These are phyloP conservation scores for Drosophila bocqueti DNA, from an alignment of 1,140 invertebrate species.

Conservation along the genomic window DNA sequence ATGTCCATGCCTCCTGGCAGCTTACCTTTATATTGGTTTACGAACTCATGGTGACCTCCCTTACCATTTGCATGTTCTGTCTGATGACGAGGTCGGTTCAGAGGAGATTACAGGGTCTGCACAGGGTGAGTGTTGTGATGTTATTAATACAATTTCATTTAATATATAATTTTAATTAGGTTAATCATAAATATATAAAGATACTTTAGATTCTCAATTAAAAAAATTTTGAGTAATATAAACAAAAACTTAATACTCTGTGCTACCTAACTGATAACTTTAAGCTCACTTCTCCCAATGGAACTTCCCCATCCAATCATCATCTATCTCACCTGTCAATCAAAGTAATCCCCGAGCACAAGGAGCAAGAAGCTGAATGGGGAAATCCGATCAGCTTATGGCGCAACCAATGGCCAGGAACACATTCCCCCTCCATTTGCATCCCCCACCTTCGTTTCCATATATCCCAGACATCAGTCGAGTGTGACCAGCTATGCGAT, in stretches of 20 bases:
- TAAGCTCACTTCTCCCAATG: background rate
- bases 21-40: slow-evolving; percentile 46
- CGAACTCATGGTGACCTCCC: slow-evolving; percentile 47
- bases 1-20: slow-evolving; percentile 49
- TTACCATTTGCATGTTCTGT: slow-evolving; percentile 59
- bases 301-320: slow-evolving; percentile 2
- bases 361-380: background rate
- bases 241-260: background rate
- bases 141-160: too few species aligned
- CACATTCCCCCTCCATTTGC: background rate
- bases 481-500: slow-evolving; percentile 52
- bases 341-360: slow-evolving; percentile 11
- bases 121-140: slow-evolving; percentile 36
- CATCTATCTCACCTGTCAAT: slow-evolving; percentile 27
- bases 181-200: background rate
- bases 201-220: background rate
- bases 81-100: slow-evolving; percentile 49
- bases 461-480: slow-evolving; percentile 7
- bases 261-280: background rate
- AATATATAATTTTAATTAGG: background rate
- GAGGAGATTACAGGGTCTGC: slow-evolving; percentile 27
- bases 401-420: slow-evolving; percentile 23
- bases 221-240: background rate
- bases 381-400: slow-evolving; percentile 70
- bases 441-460: slow-evolving; percentile 1